Evolutionary conservation across 2,797 vertebrate species (phyloP).

Genomic region (Pangasius larnaudii): DNA sequence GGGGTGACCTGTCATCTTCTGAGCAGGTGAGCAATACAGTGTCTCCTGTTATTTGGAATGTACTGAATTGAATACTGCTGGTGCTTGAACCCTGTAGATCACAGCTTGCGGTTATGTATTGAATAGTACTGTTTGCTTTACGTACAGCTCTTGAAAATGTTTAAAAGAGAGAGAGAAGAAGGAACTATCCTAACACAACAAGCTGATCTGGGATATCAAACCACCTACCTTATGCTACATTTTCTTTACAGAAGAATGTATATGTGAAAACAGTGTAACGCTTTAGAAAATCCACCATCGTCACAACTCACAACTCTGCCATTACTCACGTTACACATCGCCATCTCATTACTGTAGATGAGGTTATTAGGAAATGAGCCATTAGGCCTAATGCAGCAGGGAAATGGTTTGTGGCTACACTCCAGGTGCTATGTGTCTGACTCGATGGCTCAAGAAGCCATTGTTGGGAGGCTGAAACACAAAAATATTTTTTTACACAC

Average conservation of each 20-base stretch:
- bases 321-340: slow-evolving; percentile 53
- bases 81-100: not conserved
- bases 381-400: slow-evolving; percentile 73
- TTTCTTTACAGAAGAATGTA: not conserved
- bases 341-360: slow-evolving; percentile 62
- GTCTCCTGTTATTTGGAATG: not conserved
- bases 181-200: not conserved
- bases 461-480: slow-evolving; percentile 50
- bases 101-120: not conserved
- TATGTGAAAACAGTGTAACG: not conserved
- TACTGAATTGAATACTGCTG: not conserved
- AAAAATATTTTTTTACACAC: slow-evolving; percentile 21
- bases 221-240: no score
- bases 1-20: not conserved
- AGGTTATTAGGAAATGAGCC: slow-evolving; percentile 76
- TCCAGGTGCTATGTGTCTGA: slow-evolving; percentile 72
- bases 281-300: slow-evolving; percentile 26
- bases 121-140: not conserved
- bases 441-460: slow-evolving; percentile 56
- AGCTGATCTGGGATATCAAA: not conserved
- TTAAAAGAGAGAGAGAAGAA: not conserved
- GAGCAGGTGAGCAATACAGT: not conserved
- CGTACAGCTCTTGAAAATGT: not conserved
- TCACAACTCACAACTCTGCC: slow-evolving; percentile 19
- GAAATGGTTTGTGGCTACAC: slow-evolving; percentile 75